Percentiles rank a stretch among this genome's conserved stretches.
Conservation (phyloP, 1,140 invertebrate genomes). For the Varroa destructor region DNA sequence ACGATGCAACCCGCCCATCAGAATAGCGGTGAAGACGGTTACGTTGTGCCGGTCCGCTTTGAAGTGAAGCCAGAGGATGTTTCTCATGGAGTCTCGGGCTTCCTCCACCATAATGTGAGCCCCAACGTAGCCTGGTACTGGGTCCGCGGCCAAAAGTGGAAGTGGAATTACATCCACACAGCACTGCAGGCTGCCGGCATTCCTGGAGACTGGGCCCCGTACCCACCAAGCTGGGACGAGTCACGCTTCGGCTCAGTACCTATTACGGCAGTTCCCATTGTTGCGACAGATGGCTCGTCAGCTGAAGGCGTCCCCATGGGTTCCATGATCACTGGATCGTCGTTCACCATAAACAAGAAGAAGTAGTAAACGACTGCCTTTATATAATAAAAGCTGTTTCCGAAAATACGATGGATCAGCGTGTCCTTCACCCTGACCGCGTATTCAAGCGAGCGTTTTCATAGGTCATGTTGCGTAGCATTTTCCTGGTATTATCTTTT, state of each 20-base stretch:
- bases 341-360: conserved; percentile 2
- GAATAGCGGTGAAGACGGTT: too few species aligned
- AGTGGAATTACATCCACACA: conserved; percentile 14
- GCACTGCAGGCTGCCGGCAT: not conserved
- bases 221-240: conserved; percentile 3
- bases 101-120: conserved; percentile 3
- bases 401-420: too few species aligned
- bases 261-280: not conserved
- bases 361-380: not conserved
- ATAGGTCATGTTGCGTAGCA: too few species aligned
- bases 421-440: too few species aligned
- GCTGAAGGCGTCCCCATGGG: not conserved
- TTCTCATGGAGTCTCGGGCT: not conserved
- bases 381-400: too few species aligned
- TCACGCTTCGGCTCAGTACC: not conserved
- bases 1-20: too few species aligned
- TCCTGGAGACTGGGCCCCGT: not conserved
- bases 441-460: too few species aligned
- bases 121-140: conserved; percentile 11
- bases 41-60: not conserved
- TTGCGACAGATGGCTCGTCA: too few species aligned
- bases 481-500: too few species aligned
- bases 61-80: conserved; percentile 9
- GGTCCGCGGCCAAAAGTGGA: conserved; percentile 8
- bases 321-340: not conserved